These are phyloP conservation scores for Amaurobius ferox DNA, from an alignment of 2,888 invertebrate genomes.

Conservation along the genomic window DNA sequence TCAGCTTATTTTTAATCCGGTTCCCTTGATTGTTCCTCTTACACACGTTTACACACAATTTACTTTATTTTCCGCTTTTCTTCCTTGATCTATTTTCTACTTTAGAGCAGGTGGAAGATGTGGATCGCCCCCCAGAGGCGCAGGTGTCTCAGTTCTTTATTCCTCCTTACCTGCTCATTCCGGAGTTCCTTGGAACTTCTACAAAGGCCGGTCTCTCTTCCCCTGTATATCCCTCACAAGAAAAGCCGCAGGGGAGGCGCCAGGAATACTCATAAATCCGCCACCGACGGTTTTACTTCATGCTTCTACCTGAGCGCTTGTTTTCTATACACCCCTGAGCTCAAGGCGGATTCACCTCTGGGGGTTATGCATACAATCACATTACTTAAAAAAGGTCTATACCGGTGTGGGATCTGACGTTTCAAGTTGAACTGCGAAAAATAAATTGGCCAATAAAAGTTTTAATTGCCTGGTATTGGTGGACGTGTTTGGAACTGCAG, in stretches of 20 bases:
- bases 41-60: too few species aligned
- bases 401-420: too few species aligned
- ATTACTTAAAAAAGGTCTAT: too few species aligned
- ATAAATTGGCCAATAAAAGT: too few species aligned
- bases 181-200: not conserved
- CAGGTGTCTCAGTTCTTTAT: not conserved
- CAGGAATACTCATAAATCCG: not conserved
- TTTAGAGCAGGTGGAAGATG: not conserved
- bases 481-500: too few species aligned
- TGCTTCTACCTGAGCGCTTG: not conserved
- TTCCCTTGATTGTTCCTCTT: too few species aligned
- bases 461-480: too few species aligned
- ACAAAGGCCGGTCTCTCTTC: not conserved
- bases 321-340: not conserved
- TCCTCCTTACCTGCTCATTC: not conserved
- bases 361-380: not conserved
- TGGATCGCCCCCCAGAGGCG: not conserved
- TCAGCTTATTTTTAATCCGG: too few species aligned
- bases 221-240: not conserved
- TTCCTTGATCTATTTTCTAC: too few species aligned
- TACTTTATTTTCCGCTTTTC: too few species aligned
- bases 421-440: too few species aligned
- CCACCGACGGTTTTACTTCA: not conserved
- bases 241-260: not conserved
- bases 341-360: not conserved